These are phyloP conservation scores for Cheirogaleus major DNA, from an alignment of 2,797 vertebrate genomes.

Conservation along the genomic window DNA sequence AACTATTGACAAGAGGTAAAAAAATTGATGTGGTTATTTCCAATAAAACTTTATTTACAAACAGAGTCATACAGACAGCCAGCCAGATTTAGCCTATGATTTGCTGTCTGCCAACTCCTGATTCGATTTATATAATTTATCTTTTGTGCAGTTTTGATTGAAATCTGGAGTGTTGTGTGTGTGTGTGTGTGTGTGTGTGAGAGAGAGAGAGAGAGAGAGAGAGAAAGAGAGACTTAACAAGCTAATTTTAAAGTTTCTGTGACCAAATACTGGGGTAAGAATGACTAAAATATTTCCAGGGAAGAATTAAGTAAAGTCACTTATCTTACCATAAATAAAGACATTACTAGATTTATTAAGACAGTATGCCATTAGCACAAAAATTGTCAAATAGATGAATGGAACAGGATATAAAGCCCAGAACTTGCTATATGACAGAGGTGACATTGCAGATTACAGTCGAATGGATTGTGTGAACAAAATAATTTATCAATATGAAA, in stretches of 20 bases:
- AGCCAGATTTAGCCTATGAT: not conserved
- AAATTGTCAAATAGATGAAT: not conserved
- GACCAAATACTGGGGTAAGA: not conserved
- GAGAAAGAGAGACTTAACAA: not conserved
- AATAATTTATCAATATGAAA: not conserved
- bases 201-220: too few species aligned
- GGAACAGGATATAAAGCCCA: not conserved
- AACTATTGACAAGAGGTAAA: not conserved
- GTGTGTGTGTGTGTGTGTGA: not conserved
- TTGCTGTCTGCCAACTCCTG: not conserved
- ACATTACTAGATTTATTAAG: not conserved
- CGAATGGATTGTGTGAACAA: not conserved
- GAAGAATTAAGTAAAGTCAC: not conserved
- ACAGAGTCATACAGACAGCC: not conserved
- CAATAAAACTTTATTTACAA: slow-evolving; percentile 33
- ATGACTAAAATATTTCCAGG: not conserved
- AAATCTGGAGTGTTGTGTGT: not conserved
- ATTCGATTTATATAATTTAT: not conserved
- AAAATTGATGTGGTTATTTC: not conserved
- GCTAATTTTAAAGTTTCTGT: not conserved
- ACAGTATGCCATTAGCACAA: not conserved
- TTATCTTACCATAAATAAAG: not conserved
- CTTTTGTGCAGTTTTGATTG: not conserved
- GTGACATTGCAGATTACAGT: not conserved
- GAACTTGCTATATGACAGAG: not conserved